Evolutionary conservation across 2,888 invertebrate species (phyloP).

Genomic region (Exephanes ischioxanthus): DNA sequence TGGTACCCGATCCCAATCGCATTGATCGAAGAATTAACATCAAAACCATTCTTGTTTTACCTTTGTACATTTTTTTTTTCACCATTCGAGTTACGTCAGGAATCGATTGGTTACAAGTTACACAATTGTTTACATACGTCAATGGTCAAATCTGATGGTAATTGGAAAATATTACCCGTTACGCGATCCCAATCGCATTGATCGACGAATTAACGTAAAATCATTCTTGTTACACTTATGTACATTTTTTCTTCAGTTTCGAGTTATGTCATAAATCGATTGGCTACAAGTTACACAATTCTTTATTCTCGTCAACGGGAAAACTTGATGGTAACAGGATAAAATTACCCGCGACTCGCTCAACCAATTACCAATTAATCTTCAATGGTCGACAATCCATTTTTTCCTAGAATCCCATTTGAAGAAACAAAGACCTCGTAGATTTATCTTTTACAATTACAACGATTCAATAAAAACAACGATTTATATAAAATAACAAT

Average conservation of each 20-base stretch:
- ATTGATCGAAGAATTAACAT: constrained; percentile 1
- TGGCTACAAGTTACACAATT: neutral
- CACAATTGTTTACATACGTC: no score
- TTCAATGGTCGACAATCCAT: no score
- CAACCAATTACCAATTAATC: no score
- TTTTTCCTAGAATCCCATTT: neutral
- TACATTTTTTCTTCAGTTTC: neutral
- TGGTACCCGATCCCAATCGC: constrained; percentile 33
- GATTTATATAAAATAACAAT: neutral
- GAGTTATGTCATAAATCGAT: neutral
- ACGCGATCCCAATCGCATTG: constrained; percentile 31
- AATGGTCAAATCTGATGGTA: no score
- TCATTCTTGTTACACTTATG: neutral
- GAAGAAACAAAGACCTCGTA: neutral
- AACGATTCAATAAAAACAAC: neutral
- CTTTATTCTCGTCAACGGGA: no score
- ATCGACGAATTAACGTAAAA: neutral
- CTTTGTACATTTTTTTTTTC: neutral
- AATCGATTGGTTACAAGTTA: neutral
- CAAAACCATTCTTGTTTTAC: neutral
- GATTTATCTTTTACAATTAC: neutral
- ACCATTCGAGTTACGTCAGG: neutral
- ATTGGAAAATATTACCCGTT: neutral
- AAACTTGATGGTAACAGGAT: no score
- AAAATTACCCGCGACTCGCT: neutral